These are phyloP conservation scores for Microctenopoma lineatum DNA, from an alignment of 2,797 vertebrate species.

Conservation along the genomic window DNA sequence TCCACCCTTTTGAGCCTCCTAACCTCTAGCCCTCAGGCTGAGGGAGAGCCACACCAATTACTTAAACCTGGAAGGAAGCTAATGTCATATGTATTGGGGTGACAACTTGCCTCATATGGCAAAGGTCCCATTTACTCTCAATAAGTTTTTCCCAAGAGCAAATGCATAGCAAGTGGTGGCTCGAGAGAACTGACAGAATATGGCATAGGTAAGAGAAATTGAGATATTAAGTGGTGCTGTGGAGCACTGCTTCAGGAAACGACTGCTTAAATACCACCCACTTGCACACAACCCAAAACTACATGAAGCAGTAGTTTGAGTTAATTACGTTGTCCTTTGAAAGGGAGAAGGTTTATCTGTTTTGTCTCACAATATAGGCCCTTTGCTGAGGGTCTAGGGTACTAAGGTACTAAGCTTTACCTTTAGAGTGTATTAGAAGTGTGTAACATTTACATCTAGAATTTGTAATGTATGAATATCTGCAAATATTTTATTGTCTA, in stretches of 20 bases:
- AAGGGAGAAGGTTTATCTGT: background rate
- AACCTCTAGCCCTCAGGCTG: slow-evolving; percentile 66
- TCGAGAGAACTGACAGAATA: slow-evolving; percentile 28
- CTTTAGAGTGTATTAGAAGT: slow-evolving; percentile 5
- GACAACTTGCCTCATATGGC: slow-evolving; percentile 56
- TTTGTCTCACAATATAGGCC: background rate
- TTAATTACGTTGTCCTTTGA: slow-evolving; percentile 53
- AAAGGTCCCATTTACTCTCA: slow-evolving; percentile 55
- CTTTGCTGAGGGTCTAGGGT: background rate
- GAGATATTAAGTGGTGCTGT: slow-evolving; percentile 20
- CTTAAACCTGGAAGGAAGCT: slow-evolving; percentile 61
- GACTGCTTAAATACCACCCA: slow-evolving; percentile 21
- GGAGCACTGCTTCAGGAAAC: slow-evolving; percentile 17
- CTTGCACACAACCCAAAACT: slow-evolving; percentile 15
- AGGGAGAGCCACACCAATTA: slow-evolving; percentile 74
- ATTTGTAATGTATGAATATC: slow-evolving; percentile 20
- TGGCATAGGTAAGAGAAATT: slow-evolving; percentile 17
- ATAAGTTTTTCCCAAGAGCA: slow-evolving; percentile 43
- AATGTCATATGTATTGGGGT: slow-evolving; percentile 63
- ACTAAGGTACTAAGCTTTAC: slow-evolving; percentile 13
- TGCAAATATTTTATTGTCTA: slow-evolving; percentile 13
- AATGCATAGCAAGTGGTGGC: slow-evolving; percentile 61
- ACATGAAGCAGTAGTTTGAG: slow-evolving; percentile 8
- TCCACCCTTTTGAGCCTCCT: slow-evolving; percentile 63
- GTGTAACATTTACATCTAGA: slow-evolving; percentile 12